Evolutionary conservation across 2,888 invertebrate genomes (phyloP).

Genomic region (Drosophila anceps): DNA sequence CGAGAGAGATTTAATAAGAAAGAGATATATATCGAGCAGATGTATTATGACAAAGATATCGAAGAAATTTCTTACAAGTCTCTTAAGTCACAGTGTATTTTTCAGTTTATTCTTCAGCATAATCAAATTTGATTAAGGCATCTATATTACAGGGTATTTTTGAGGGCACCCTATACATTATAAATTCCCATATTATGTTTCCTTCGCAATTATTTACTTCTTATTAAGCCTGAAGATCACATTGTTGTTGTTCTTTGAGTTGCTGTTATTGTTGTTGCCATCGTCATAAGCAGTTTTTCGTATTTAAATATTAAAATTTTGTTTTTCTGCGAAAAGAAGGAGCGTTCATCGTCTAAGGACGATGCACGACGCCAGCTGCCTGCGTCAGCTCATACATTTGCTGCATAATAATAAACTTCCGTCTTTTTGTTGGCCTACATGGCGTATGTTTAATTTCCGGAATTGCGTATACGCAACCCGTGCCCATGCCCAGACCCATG

Average conservation of each 20-base stretch:
- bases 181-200: background rate
- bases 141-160: background rate
- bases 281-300: slow-evolving; percentile 62
- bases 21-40: too few relatives aligned
- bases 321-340: slow-evolving; percentile 22
- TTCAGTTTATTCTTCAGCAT: background rate
- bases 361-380: slow-evolving; percentile 3
- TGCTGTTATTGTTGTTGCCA: slow-evolving; percentile 32
- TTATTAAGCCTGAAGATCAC: slow-evolving; percentile 24
- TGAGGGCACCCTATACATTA: too few relatives aligned
- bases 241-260: slow-evolving; percentile 16
- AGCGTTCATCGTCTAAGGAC: slow-evolving; percentile 34
- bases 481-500: background rate
- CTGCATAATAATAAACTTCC: slow-evolving; percentile 70
- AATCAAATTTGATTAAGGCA: background rate
- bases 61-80: too few relatives aligned
- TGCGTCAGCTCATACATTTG: slow-evolving; percentile 29
- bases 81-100: background rate
- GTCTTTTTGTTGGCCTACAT: slow-evolving; percentile 51
- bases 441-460: slow-evolving; percentile 79
- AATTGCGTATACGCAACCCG: slow-evolving; percentile 51
- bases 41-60: too few relatives aligned
- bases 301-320: slow-evolving; percentile 73
- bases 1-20: background rate
- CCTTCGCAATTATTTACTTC: slow-evolving; percentile 37